Evolutionary conservation across 2,888 invertebrate genomes (phyloP).

Genomic region (Dicyrtoma fusca): DNA sequence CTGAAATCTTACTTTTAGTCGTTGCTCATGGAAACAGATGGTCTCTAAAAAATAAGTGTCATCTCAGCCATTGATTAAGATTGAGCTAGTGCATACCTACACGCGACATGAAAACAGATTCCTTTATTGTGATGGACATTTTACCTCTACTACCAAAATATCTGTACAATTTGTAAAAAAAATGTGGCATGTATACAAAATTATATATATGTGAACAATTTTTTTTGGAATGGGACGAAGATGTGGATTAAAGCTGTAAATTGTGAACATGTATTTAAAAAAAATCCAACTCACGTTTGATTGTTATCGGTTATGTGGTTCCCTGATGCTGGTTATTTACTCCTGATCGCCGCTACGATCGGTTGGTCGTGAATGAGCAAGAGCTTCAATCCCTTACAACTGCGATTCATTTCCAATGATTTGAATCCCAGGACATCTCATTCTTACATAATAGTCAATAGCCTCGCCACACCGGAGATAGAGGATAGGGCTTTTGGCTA

Average conservation of each 20-base stretch:
- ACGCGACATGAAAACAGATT: too few relatives aligned
- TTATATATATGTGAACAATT: neutral
- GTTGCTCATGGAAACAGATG: constrained; percentile 12
- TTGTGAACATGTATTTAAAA: neutral
- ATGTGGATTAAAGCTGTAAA: constrained; percentile 10
- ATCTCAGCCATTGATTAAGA: neutral
- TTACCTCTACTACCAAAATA: too few relatives aligned
- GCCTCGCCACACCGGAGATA: too few relatives aligned
- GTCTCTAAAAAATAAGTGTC: constrained; percentile 20
- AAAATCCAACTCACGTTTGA: constrained; percentile 30
- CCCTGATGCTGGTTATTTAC: constrained; percentile 10
- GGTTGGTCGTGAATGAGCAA: neutral
- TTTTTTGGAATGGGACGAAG: neutral
- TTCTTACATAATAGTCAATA: too few relatives aligned
- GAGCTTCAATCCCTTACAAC: too few relatives aligned
- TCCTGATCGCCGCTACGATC: neutral
- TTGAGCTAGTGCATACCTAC: too few relatives aligned
- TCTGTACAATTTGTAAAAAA: neutral
- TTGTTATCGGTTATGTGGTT: constrained; percentile 31
- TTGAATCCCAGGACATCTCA: too few relatives aligned
- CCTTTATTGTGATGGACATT: too few relatives aligned
- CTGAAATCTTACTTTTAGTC: constrained; percentile 10
- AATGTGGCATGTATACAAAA: neutral
- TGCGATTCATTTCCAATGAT: too few relatives aligned
- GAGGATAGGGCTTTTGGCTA: too few relatives aligned